phyloP scores from a whole-genome alignment of 2,113 vertebrate species.

The Cygnus atratus region DNA sequence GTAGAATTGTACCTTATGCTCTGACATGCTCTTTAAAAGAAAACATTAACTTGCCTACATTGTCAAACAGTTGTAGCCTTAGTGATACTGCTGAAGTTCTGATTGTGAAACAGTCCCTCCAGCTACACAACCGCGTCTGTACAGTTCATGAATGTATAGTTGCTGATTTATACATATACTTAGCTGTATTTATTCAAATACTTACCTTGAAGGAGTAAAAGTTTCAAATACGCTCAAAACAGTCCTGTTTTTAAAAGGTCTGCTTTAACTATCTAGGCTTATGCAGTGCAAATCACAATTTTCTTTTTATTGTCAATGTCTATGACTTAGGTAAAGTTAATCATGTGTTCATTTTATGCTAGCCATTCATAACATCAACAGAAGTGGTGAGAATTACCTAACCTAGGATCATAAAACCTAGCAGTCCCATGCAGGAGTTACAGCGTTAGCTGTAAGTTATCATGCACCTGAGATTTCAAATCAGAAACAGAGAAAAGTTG shows the following conservation, averaged over 20 bases:
- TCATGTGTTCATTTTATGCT: conserved; percentile 57
- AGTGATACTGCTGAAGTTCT: not conserved
- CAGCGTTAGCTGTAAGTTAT: conserved; percentile 1
- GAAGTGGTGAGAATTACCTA: conserved; percentile 59
- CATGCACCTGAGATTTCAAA: conserved; percentile 55
- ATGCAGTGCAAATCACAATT: not conserved
- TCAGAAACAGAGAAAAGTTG: conserved; percentile 55
- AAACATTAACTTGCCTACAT: not conserved
- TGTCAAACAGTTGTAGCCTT: not conserved
- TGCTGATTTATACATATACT: not conserved
- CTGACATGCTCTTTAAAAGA: not conserved
- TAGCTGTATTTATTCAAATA: not conserved
- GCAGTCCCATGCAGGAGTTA: not conserved
- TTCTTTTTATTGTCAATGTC: conserved; percentile 60
- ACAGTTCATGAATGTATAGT: not conserved
- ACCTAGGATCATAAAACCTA: conserved; percentile 33
- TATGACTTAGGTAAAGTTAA: conserved; percentile 62
- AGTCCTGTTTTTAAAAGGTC: not conserved
- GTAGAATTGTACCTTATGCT: not conserved
- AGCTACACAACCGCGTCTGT: not conserved
- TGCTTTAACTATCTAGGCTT: conserved; percentile 25
- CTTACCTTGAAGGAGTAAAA: not conserved
- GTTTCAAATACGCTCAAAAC: not conserved
- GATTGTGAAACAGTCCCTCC: not conserved
- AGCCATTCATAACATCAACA: not conserved